phyloP scores from a whole-genome alignment of 2,797 vertebrate genomes.

The Dendrocincla tyrannina region DNA sequence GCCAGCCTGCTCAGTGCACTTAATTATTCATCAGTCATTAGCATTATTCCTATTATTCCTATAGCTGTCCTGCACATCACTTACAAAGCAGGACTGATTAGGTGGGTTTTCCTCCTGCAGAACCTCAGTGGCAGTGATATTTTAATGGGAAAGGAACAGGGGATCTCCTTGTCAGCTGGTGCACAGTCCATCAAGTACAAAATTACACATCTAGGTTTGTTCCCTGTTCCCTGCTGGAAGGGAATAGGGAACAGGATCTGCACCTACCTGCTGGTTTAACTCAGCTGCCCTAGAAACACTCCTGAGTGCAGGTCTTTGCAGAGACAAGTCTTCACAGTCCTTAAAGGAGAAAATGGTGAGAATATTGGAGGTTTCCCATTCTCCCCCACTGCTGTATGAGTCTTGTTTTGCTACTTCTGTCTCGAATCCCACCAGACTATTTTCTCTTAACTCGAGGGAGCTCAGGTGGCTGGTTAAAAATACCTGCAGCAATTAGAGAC shows the following conservation, averaged over 20 bases:
- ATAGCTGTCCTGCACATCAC: not conserved
- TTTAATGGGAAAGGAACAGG: not conserved
- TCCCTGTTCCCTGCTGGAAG: fast-evolving
- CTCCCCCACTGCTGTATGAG: not conserved
- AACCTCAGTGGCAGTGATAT: not conserved
- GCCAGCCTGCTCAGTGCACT: not conserved
- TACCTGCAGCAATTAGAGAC: not conserved
- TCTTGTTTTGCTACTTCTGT: not conserved
- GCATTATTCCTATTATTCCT: not conserved
- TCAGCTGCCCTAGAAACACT: not conserved
- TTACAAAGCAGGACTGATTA: not conserved
- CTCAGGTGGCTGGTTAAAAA: not conserved
- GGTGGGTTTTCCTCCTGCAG: not conserved
- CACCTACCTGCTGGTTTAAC: not conserved
- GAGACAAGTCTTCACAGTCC: not conserved
- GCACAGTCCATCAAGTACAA: not conserved
- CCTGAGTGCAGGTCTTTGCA: not conserved
- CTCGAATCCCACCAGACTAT: not conserved
- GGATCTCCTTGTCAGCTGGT: not conserved
- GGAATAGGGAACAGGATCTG: not conserved
- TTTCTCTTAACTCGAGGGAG: not conserved
- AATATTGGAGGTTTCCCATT: not conserved
- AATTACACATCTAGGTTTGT: not conserved
- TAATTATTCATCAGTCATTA: not conserved
- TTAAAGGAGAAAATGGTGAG: not conserved